Evolutionary conservation across 2,888 invertebrate genomes (phyloP).

Genomic region (Cryptocephalus primarius): DNA sequence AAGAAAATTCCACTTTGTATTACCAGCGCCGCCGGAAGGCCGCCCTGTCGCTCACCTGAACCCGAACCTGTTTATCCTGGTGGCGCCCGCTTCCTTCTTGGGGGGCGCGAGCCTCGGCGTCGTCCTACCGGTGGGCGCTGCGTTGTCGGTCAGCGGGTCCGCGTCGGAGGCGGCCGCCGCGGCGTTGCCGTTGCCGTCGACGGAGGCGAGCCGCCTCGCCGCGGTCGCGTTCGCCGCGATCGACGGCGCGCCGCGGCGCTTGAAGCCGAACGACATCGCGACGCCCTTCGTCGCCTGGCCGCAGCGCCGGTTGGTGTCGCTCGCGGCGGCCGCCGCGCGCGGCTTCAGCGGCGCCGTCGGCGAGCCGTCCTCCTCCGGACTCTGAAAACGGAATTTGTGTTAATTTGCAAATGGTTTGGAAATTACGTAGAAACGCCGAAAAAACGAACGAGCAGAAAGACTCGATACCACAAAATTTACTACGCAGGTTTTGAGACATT

Average conservation of each 20-base stretch:
- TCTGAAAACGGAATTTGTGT: constrained; percentile 17
- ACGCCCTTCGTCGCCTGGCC: constrained; percentile 51
- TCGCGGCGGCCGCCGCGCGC: constrained; percentile 1
- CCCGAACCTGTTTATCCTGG: constrained; percentile 66
- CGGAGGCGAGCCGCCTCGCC: constrained; percentile 37
- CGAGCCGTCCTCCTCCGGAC: constrained; percentile 15
- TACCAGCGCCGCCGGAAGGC: too few species aligned
- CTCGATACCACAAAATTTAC: too few species aligned
- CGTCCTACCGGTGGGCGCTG: constrained; percentile 47
- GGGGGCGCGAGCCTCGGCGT: constrained; percentile 55
- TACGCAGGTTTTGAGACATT: too few species aligned
- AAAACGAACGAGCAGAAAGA: too few species aligned
- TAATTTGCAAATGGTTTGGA: too few species aligned
- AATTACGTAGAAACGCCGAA: too few species aligned
- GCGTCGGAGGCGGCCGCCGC: constrained; percentile 25
- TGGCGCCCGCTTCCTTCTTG: constrained; percentile 52
- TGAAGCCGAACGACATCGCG: constrained; percentile 77
- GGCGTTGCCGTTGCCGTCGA: constrained; percentile 22
- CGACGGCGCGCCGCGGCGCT: constrained; percentile 47
- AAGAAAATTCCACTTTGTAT: constrained; percentile 1
- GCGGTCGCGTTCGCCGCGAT: constrained; percentile 25
- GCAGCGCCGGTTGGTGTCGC: not conserved
- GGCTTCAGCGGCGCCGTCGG: constrained; percentile 3
- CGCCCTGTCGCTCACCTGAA: constrained; percentile 43
- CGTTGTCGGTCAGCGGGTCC: constrained; percentile 29